Evolutionary conservation across 64 coral and sea anemone genomes (phyloP).

Genomic region (Dendronephthya gigantea): DNA sequence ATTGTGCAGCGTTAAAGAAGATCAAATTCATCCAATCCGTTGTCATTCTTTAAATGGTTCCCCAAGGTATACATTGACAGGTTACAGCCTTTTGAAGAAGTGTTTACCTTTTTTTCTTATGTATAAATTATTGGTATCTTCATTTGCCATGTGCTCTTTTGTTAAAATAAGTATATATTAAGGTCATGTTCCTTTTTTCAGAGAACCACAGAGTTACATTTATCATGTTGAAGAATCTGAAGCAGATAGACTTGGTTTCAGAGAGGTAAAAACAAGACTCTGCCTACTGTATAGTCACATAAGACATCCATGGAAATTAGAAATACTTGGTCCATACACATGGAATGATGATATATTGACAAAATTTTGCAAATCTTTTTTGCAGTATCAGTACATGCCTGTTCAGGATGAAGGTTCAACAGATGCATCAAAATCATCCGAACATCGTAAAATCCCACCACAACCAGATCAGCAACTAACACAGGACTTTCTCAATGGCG

Average conservation of each 20-base stretch:
- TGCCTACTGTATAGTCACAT: not conserved
- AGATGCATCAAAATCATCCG: not conserved
- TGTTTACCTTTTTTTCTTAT: too few relatives aligned
- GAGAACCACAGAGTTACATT: conserved; percentile 51
- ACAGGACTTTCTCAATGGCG: conserved; percentile 63
- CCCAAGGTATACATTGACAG: conserved; percentile 39
- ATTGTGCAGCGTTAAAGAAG: conserved; percentile 36
- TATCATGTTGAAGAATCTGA: conserved; percentile 39
- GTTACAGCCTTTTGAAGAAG: too few relatives aligned
- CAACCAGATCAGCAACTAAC: conserved; percentile 68
- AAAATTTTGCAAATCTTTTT: too few relatives aligned
- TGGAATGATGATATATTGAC: not conserved
- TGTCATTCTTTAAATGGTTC: conserved; percentile 53
- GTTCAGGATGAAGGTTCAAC: not conserved
- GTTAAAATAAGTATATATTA: too few relatives aligned
- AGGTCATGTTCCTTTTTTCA: too few relatives aligned
- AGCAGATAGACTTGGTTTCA: conserved; percentile 18
- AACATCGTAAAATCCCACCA: conserved; percentile 48
- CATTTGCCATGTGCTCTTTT: too few relatives aligned
- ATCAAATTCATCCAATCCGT: conserved; percentile 41
- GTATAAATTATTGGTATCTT: too few relatives aligned
- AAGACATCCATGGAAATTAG: not conserved
- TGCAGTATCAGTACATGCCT: conserved; percentile 5
- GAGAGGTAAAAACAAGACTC: conserved; percentile 4
- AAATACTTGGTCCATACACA: not conserved